Percentiles rank a stretch among this genome's conserved stretches.
Conservation (phyloP, 2,888 invertebrate genomes). For the Rotaria socialis region DNA sequence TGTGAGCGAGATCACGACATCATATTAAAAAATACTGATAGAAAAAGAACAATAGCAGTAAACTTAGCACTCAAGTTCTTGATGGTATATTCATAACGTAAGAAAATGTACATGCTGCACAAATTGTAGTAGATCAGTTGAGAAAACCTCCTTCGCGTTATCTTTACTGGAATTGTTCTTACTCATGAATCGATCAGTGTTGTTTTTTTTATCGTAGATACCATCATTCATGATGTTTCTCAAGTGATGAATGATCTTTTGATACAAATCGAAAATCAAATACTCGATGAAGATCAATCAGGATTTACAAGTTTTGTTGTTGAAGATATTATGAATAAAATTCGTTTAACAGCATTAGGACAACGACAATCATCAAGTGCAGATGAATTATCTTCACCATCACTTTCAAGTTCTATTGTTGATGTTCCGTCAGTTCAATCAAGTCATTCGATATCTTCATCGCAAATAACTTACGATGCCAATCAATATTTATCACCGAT, state of each 20-base stretch:
- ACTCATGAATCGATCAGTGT: no score
- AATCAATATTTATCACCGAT: not conserved
- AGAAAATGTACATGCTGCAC: no score
- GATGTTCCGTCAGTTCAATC: not conserved
- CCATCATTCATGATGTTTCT: not conserved
- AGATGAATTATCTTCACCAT: not conserved
- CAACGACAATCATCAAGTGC: not conserved
- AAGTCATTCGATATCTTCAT: not conserved
- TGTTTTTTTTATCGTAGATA: not conserved
- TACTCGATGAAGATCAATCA: not conserved
- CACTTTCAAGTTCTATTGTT: conserved; percentile 21
- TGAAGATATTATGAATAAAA: not conserved
- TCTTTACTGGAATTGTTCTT: no score
- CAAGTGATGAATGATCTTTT: not conserved
- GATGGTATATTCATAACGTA: no score
- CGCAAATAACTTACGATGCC: not conserved
- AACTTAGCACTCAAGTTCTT: no score
- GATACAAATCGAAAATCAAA: not conserved
- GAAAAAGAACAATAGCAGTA: no score
- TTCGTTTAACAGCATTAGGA: not conserved
- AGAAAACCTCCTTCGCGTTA: no score
- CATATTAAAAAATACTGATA: no score
- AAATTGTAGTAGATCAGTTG: no score
- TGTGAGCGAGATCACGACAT: no score
- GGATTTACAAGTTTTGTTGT: conserved; percentile 6